phyloP scores from a whole-genome alignment of 1,140 invertebrate species.

The Xylocopa sonorina region DNA sequence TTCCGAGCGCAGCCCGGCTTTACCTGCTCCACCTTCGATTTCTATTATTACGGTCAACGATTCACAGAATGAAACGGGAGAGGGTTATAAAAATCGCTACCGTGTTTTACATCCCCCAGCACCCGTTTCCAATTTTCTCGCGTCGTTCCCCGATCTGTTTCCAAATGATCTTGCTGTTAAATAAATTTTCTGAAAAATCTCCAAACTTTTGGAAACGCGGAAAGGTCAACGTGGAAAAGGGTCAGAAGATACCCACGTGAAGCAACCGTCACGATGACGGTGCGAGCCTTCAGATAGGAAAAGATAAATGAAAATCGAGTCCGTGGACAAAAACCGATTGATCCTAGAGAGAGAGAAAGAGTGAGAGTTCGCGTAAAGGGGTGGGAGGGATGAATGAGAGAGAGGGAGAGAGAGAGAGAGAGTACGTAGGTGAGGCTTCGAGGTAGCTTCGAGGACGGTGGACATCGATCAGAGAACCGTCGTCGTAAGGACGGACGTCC shows the following conservation, averaged over 20 bases:
- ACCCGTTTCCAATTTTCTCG: not conserved
- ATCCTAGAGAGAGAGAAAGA: conserved; percentile 32
- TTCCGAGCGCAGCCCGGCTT: not conserved
- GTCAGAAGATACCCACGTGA: conserved; percentile 11
- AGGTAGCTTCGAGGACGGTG: conserved; percentile 57
- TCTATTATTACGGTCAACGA: not conserved
- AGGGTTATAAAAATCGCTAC: conserved; percentile 10
- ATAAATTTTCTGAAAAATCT: not conserved
- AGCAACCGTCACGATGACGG: conserved; percentile 51
- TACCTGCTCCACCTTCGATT: conserved; percentile 6
- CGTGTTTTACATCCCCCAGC: conserved; percentile 8
- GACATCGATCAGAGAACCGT: conserved; percentile 69
- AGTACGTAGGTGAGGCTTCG: conserved; percentile 58
- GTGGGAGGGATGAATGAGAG: not conserved
- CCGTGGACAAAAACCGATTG: conserved; percentile 59
- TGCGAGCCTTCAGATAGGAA: conserved; percentile 56
- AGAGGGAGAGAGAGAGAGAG: not conserved
- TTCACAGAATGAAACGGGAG: not conserved
- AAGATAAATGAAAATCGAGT: conserved; percentile 68
- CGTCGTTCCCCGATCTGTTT: not conserved
- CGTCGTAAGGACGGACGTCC: conserved; percentile 51
- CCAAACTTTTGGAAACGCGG: not conserved
- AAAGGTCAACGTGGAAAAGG: not conserved
- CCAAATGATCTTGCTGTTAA: not conserved
- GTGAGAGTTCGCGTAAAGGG: conserved; percentile 18